phyloP scores from a whole-genome alignment of 2,888 invertebrate genomes.

The Cosmia trapezina region DNA sequence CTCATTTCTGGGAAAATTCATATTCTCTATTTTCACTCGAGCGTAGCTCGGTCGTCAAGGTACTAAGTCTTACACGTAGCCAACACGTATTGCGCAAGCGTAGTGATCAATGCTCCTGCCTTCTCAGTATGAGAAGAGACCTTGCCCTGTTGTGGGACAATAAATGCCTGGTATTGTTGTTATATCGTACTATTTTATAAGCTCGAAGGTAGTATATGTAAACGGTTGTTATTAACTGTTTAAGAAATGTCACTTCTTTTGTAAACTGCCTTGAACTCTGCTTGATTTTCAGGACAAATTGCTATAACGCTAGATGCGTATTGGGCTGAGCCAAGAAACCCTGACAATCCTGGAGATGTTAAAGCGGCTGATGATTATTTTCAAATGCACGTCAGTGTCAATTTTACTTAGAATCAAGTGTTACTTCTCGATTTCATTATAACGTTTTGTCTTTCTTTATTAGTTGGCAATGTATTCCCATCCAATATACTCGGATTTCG shows the following conservation, averaged over 20 bases:
- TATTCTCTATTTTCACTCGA: too few species aligned
- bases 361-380: slow-evolving; percentile 89
- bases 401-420: not conserved
- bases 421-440: not conserved
- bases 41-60: too few species aligned
- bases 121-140: not conserved
- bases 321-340: slow-evolving; percentile 89
- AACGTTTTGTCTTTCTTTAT: not conserved
- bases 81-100: not conserved
- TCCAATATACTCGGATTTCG: slow-evolving; percentile 86
- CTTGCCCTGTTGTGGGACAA: not conserved
- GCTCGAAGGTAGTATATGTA: not conserved
- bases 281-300: slow-evolving; percentile 85
- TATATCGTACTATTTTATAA: not conserved
- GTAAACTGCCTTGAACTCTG: not conserved
- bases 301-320: slow-evolving; percentile 90
- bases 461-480: slow-evolving; percentile 88
- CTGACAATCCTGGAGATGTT: slow-evolving; percentile 80
- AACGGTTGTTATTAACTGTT: not conserved
- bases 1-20: too few species aligned
- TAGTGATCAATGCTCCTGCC: not conserved
- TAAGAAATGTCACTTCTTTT: not conserved
- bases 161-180: not conserved
- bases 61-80: too few species aligned
- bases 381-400: slow-evolving; percentile 87